Evolutionary conservation across 2,113 vertebrate genomes (phyloP).

Genomic region (Mionectes macconnelli): DNA sequence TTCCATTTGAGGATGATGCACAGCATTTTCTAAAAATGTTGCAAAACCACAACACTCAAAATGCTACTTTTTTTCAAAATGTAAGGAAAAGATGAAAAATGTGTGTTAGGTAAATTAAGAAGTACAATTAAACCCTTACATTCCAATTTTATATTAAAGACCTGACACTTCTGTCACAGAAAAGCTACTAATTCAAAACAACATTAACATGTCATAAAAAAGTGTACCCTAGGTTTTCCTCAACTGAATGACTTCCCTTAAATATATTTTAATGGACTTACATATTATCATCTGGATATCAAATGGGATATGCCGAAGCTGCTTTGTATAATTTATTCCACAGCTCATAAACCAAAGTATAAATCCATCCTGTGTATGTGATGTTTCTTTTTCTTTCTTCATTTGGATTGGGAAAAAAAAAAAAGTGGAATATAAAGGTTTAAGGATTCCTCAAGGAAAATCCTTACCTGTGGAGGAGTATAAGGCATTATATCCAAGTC

Average conservation of each 20-base stretch:
- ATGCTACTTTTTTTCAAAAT: neutral
- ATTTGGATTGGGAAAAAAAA: neutral
- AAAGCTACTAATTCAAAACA: neutral
- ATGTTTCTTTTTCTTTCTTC: neutral
- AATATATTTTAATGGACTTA: neutral
- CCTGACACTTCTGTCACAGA: neutral
- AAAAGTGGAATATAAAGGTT: neutral
- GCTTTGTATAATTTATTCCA: neutral
- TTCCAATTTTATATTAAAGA: neutral
- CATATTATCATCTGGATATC: neutral
- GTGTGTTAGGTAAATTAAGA: neutral
- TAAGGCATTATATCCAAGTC: conserved; percentile 95
- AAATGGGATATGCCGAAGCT: neutral
- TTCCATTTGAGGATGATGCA: neutral
- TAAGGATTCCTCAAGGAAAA: neutral
- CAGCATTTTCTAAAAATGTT: neutral
- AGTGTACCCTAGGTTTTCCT: neutral
- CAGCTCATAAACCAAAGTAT: neutral
- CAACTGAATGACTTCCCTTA: neutral
- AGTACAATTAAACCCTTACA: neutral
- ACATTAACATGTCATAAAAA: neutral
- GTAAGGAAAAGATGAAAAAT: neutral
- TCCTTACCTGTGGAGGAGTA: conserved; percentile 90
- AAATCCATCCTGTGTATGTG: neutral
- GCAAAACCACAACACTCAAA: neutral